Percentiles rank a stretch among this genome's conserved stretches.
phyloP scores from a whole-genome alignment of 2,888 invertebrate species.

The Plagiodera versicolora region DNA sequence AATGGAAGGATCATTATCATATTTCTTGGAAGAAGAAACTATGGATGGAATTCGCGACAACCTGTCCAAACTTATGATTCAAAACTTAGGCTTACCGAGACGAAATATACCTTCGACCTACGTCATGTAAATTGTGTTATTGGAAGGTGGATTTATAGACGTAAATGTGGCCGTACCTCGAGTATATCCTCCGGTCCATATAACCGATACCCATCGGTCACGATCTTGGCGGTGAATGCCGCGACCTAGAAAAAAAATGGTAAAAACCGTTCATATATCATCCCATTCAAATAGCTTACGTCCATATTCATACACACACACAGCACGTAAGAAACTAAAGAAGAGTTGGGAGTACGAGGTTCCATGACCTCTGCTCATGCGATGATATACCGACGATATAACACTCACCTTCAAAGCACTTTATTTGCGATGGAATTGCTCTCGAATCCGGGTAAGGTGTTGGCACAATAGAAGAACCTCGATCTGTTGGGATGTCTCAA shows the following conservation, averaged over 20 bases:
- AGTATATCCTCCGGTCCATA: background rate
- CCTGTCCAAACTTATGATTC: background rate
- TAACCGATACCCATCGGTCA: background rate
- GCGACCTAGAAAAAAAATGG: background rate
- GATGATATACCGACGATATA: slow-evolving; percentile 29
- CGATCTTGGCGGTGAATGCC: background rate
- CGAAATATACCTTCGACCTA: background rate
- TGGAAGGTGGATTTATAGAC: background rate
- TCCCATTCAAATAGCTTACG: background rate
- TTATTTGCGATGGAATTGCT: slow-evolving; percentile 25
- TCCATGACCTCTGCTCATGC: slow-evolving; percentile 31
- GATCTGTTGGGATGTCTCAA: too few species aligned
- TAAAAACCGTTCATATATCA: background rate
- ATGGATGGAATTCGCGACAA: too few species aligned
- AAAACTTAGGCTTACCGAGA: background rate
- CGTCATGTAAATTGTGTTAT: background rate
- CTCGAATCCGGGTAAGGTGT: too few species aligned
- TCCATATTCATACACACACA: background rate
- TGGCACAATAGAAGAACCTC: too few species aligned
- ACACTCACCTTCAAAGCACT: slow-evolving; percentile 34
- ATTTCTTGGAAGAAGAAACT: too few species aligned
- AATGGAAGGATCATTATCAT: too few species aligned
- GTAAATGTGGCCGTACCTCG: background rate
- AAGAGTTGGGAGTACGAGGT: slow-evolving; percentile 27
- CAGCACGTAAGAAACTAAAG: background rate